Evolutionary conservation across 2,888 invertebrate species (phyloP).

Genomic region (Glaucopsyche alexis): DNA sequence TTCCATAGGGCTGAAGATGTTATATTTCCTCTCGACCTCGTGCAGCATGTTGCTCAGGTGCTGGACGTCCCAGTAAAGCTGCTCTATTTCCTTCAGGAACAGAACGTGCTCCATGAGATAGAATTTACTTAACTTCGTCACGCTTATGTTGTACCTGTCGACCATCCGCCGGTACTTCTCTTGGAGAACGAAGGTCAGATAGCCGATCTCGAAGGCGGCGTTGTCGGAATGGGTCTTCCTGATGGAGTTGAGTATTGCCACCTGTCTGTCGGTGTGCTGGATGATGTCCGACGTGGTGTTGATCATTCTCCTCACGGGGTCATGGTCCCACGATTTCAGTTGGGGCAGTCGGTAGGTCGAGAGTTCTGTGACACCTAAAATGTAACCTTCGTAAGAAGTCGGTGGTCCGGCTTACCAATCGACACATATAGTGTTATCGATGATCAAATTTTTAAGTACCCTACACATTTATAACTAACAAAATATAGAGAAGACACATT

Average conservation of each 20-base stretch:
- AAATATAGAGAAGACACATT: too few species aligned
- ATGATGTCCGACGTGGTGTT: slow-evolving; percentile 37
- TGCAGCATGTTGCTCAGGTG: slow-evolving; percentile 50
- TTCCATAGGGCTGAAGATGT: slow-evolving; percentile 13
- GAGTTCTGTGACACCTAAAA: slow-evolving; percentile 17
- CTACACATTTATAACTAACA: too few species aligned
- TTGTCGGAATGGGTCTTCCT: slow-evolving; percentile 29
- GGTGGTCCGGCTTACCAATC: neutral
- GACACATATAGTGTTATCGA: too few species aligned
- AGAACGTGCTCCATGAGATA: slow-evolving; percentile 38
- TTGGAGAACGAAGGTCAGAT: slow-evolving; percentile 39
- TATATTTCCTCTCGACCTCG: slow-evolving; percentile 48
- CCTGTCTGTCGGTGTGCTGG: slow-evolving; percentile 34
- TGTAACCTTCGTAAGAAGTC: neutral
- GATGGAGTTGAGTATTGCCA: slow-evolving; percentile 27
- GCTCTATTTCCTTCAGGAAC: slow-evolving; percentile 41
- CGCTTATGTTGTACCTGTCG: slow-evolving; percentile 45
- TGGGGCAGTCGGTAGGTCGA: neutral
- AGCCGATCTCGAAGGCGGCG: slow-evolving; percentile 40
- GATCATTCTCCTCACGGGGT: slow-evolving; percentile 31
- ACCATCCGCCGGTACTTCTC: slow-evolving; percentile 54
- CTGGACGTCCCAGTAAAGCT: slow-evolving; percentile 45
- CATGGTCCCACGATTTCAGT: neutral
- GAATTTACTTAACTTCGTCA: neutral
- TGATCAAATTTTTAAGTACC: too few species aligned